Percentiles rank a stretch among this genome's conserved stretches.
Evolutionary conservation across 2,888 invertebrate species (phyloP).

Genomic region (Dasypogon diadema): DNA sequence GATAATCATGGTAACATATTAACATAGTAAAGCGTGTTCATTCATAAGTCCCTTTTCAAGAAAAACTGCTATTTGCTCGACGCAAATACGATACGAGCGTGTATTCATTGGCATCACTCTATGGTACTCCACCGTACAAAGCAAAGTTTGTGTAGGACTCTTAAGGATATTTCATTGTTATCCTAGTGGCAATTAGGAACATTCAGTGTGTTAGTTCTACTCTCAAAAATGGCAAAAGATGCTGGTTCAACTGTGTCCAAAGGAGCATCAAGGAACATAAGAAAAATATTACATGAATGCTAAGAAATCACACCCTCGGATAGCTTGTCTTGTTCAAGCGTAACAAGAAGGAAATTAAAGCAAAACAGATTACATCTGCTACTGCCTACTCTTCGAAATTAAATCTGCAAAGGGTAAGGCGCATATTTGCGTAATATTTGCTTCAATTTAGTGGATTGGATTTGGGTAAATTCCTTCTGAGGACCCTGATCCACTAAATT

Average conservation of each 20-base stretch:
- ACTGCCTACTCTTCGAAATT: background rate
- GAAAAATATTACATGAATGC: background rate
- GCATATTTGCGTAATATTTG: background rate
- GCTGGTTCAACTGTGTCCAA: background rate
- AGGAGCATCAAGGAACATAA: background rate
- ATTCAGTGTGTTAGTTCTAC: conserved; percentile 1
- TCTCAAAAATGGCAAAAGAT: background rate
- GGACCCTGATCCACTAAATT: background rate
- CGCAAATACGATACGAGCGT: background rate
- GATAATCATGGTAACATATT: no score
- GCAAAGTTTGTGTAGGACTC: conserved; percentile 8
- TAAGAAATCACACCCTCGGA: background rate
- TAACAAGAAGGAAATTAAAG: background rate
- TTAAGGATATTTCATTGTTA: conserved; percentile 10
- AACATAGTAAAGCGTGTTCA: no score
- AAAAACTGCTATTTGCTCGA: background rate
- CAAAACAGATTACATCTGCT: background rate
- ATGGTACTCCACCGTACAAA: conserved; percentile 18
- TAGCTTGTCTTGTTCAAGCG: background rate
- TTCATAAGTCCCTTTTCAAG: no score
- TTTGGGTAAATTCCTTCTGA: background rate
- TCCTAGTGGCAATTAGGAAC: conserved; percentile 18
- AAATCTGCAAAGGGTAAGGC: background rate
- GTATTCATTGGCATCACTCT: background rate
- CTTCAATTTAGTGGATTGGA: background rate